phyloP scores from a whole-genome alignment of 2,888 invertebrate species.

The Metalampra italica region DNA sequence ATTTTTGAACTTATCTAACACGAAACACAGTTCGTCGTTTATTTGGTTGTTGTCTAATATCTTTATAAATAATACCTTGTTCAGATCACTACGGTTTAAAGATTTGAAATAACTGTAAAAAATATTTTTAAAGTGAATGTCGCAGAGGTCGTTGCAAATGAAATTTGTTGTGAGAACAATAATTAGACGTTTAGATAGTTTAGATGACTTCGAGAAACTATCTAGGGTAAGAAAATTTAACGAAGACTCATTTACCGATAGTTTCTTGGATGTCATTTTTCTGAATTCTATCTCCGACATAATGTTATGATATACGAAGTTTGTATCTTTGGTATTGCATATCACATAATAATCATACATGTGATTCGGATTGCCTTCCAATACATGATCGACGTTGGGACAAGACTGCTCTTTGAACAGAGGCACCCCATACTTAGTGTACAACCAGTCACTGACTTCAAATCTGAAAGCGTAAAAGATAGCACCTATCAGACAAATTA shows the following conservation, averaged over 20 bases:
- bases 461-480: constrained; percentile 87
- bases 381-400: constrained; percentile 76
- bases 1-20: constrained; percentile 79
- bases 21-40: constrained; percentile 64
- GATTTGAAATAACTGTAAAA: constrained; percentile 72
- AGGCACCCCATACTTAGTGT: constrained; percentile 87
- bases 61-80: constrained; percentile 70
- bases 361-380: constrained; percentile 83
- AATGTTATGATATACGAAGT: constrained; percentile 82
- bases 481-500: constrained; percentile 83
- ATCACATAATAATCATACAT: constrained; percentile 93
- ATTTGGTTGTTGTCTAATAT: constrained; percentile 69
- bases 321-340: constrained; percentile 90
- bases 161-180: constrained; percentile 80
- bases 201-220: constrained; percentile 68
- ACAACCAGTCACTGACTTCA: constrained; percentile 88
- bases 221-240: constrained; percentile 79
- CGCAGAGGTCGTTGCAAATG: constrained; percentile 67
- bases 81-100: constrained; percentile 64
- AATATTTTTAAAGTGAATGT: constrained; percentile 71
- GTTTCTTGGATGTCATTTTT: constrained; percentile 85
- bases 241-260: constrained; percentile 81
- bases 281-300: constrained; percentile 84
- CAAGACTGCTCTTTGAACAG: constrained; percentile 86
- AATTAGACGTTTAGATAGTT: constrained; percentile 72